Base-by-base conservation (phyloP, 2,888 invertebrate species). In the Drosophila kambysellisi region DNA sequence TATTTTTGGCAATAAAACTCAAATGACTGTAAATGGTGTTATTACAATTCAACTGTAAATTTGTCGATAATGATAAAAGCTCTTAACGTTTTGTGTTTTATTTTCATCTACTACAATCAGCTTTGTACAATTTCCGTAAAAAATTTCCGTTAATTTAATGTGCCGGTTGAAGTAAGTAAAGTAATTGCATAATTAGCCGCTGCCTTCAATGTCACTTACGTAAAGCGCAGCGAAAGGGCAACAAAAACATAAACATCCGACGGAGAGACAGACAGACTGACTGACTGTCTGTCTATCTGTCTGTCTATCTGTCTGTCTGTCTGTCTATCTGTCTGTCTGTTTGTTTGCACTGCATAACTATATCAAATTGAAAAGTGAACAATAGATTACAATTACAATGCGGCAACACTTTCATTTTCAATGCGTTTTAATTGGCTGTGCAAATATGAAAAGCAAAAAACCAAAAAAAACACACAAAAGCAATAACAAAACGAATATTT, bases 391-490 rank as follows among this genome's bases (percentile, higher is more conserved):
- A 75, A 62, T 69, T 68, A 61, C 73, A 77, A 57, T 56, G 69
- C 64, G 75, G 58, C 70, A 70, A 81, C 73, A 90, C 90, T 89
- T 89, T 90, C 90, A 75, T 89, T 90, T 90, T 73, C 74, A 81
- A 71, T 80, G 78, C 83, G 73, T 70, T 79, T 79, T 67, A 63
- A 66, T 72, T 68, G 70, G 65, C 59, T 59, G 58, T 69, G 74
- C 74, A 74, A 74, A 77, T 67, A 60, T 57, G 15, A 51, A 50
- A 41, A 33, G 51, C 39, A 67, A 68, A 67, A 54, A 67, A 54
- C 4, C 39, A 50, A 76, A 58, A 64, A 66, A 65, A 46, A 33
- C 7, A 0, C 46, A 54, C 64, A 66, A 79, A 65, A 70, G 17
- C 48, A 60, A 65, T 58, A 57, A 43, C 51, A 67, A 64, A 56